phyloP scores from a whole-genome alignment of 2,888 invertebrate genomes.

The Habrosyne pyritoides region DNA sequence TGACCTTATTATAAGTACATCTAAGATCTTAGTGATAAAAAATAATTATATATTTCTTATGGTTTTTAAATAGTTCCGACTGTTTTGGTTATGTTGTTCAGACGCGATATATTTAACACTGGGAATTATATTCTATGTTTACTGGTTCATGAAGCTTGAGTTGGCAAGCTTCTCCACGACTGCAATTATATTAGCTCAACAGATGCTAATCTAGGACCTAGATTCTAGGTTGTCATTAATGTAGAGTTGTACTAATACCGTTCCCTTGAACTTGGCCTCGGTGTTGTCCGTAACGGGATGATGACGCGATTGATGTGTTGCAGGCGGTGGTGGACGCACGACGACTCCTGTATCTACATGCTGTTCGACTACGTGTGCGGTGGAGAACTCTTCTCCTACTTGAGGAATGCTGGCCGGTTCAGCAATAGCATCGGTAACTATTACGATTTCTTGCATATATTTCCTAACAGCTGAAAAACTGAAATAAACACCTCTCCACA shows the following conservation, averaged over 20 bases:
- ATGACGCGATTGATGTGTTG: slow-evolving; percentile 29
- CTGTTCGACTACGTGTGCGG: slow-evolving; percentile 98
- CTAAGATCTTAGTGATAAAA: no score
- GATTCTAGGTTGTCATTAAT: slow-evolving; percentile 7
- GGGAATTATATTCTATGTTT: not conserved
- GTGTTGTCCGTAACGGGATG: slow-evolving; percentile 10
- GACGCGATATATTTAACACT: not conserved
- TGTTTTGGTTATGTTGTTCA: not conserved
- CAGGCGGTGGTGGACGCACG: slow-evolving; percentile 96
- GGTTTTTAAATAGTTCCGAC: no score
- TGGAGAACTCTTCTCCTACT: slow-evolving; percentile 97
- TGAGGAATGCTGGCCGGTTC: slow-evolving; percentile 96
- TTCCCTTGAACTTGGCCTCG: slow-evolving; percentile 11
- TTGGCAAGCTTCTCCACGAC: slow-evolving; percentile 9
- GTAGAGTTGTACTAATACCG: not conserved
- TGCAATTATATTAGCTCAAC: slow-evolving; percentile 7
- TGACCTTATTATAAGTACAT: no score
- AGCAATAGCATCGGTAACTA: slow-evolving; percentile 89
- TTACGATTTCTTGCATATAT: not conserved
- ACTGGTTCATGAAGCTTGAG: not conserved
- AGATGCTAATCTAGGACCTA: slow-evolving; percentile 12
- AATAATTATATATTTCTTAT: no score
- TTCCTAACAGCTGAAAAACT: not conserved
- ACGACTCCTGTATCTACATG: slow-evolving; percentile 97
- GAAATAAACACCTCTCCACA: not conserved